Conservation (phyloP, 2,797 vertebrate species). For the Hydrolagus colliei region DNA sequence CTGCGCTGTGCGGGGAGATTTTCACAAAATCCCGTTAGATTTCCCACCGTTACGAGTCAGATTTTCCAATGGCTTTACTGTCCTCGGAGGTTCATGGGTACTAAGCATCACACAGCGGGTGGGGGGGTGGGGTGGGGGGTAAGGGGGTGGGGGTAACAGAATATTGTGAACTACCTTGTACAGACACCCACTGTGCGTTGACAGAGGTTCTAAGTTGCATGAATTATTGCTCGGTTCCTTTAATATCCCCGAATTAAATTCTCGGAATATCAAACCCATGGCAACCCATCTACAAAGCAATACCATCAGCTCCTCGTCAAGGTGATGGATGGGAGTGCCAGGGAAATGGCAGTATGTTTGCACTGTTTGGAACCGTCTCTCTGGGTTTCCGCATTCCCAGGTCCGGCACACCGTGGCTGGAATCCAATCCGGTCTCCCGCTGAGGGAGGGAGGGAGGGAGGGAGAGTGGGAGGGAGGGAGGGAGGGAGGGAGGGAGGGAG, state of each 20-base stretch:
- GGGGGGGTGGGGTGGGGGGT: too few species aligned
- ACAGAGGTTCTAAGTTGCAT: too few species aligned
- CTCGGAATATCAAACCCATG: not conserved
- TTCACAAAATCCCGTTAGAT: too few species aligned
- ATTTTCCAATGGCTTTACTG: too few species aligned
- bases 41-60: too few species aligned
- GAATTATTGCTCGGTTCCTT: not conserved
- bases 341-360: not conserved
- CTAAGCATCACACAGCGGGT: too few species aligned
- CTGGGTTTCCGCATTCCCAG: not conserved
- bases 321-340: not conserved
- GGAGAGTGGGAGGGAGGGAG: not conserved
- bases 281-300: not conserved
- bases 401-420: not conserved
- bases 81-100: too few species aligned
- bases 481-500: not conserved
- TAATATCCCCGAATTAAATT: conserved; percentile 4
- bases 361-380: not conserved
- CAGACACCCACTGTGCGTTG: too few species aligned
- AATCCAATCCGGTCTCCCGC: not conserved
- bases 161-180: too few species aligned
- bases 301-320: not conserved
- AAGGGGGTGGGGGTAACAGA: too few species aligned
- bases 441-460: not conserved
- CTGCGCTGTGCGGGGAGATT: too few species aligned